A percentile compares a stretch with the other conserved stretches of the same genome.
phyloP scores from a whole-genome alignment of 2,113 vertebrate species.

The Anoplopoma fimbria region DNA sequence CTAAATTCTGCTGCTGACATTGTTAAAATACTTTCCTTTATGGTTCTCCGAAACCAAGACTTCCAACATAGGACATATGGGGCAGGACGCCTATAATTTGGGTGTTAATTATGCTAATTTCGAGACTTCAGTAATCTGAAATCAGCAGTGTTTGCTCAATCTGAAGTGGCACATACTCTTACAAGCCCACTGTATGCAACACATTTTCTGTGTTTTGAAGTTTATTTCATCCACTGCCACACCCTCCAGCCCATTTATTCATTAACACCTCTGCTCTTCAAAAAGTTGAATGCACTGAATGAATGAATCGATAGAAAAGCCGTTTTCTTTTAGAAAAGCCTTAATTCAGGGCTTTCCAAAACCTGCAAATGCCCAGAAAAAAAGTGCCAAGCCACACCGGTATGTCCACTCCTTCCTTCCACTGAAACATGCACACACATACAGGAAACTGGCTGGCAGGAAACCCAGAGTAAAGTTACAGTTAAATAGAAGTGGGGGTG shows the following conservation, averaged over 20 bases:
- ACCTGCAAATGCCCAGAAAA: background rate
- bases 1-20: too few species aligned
- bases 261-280: background rate
- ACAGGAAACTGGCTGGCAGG: conserved; percentile 71
- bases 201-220: background rate
- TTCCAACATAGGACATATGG: too few species aligned
- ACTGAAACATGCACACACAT: background rate
- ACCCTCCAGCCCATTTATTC: background rate
- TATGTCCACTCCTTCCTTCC: background rate
- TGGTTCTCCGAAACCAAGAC: too few species aligned
- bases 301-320: background rate
- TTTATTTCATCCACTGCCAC: background rate
- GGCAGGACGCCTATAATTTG: too few species aligned
- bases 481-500: conserved; percentile 42
- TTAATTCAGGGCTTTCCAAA: background rate
- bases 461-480: conserved; percentile 67
- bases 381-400: background rate
- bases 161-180: too few species aligned
- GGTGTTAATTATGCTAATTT: too few species aligned
- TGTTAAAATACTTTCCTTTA: too few species aligned
- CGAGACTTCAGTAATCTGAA: too few species aligned
- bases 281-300: background rate
- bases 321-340: background rate
- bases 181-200: too few species aligned
- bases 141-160: too few species aligned